Conservation (phyloP, 1,140 invertebrate genomes). For the Bombus confusus region DNA sequence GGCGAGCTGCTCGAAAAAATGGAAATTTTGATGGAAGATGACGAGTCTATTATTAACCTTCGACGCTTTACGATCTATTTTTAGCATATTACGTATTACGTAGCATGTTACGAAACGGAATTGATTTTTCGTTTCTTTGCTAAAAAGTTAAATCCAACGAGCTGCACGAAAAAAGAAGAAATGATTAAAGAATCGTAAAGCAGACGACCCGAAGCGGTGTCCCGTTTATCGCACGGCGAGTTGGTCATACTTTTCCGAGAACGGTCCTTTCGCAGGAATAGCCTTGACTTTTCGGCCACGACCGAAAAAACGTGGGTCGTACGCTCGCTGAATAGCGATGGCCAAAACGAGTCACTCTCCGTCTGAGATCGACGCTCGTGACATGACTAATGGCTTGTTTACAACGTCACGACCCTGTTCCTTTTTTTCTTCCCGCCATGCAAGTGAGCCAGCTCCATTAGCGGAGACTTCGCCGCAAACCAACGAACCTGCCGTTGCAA, state of each 20-base stretch:
- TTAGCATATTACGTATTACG: no score
- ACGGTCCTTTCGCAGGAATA: constrained; percentile 19
- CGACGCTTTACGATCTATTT: no score
- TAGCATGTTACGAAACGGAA: no score
- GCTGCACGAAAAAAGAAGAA: no score
- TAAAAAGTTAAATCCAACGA: no score
- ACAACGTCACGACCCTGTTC: constrained; percentile 17
- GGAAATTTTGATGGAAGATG: no score
- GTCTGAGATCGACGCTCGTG: neutral
- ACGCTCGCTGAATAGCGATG: constrained; percentile 21
- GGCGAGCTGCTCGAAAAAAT: no score
- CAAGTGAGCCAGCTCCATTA: neutral
- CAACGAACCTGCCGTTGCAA: no score
- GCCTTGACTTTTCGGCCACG: constrained; percentile 32
- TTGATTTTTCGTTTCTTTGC: no score
- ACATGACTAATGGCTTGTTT: constrained; percentile 23
- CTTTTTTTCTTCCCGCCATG: neutral
- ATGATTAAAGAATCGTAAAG: neutral
- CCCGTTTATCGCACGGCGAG: neutral
- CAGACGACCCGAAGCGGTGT: neutral
- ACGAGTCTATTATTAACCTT: no score
- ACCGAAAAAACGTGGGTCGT: neutral
- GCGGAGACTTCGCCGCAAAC: neutral
- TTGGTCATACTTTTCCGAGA: constrained; percentile 19
- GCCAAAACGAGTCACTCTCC: constrained; percentile 17